These are phyloP conservation scores for Petrolisthes manimaculis DNA, from an alignment of 2,888 invertebrate species.

Conservation along the genomic window DNA sequence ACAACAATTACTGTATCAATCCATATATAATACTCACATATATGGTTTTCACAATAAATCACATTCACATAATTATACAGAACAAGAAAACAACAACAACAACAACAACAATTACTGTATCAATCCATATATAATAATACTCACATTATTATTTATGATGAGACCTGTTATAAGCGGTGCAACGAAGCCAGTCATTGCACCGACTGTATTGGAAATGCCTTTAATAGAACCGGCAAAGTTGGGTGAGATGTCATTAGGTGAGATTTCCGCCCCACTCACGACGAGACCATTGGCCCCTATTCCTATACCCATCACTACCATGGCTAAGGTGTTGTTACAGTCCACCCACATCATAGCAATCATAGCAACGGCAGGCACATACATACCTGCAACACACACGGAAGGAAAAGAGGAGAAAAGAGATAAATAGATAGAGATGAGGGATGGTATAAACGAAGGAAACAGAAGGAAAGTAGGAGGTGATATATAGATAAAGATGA, in stretches of 20 bases:
- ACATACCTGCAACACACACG: slow-evolving; percentile 11
- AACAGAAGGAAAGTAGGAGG: neutral
- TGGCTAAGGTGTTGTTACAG: slow-evolving; percentile 1
- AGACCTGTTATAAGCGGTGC: slow-evolving; percentile 46
- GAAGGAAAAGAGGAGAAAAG: neutral
- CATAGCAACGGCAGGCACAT: neutral
- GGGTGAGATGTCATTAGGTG: slow-evolving; percentile 64
- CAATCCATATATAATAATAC: neutral
- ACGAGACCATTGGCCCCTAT: neutral
- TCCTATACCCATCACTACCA: neutral
- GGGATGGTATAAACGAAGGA: neutral
- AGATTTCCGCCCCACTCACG: neutral
- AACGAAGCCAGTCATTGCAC: slow-evolving; percentile 59
- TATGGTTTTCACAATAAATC: neutral
- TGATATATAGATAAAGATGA: neutral
- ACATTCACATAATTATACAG: neutral
- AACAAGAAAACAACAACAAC: neutral
- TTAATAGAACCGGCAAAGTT: slow-evolving; percentile 64
- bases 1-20: neutral
- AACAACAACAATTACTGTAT: neutral
- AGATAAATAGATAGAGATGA: neutral
- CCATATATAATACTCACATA: neutral
- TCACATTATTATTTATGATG: slow-evolving; percentile 18
- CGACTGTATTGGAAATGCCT: slow-evolving; percentile 65
- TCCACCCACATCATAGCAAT: neutral